Evolutionary conservation across 2,888 invertebrate species (phyloP).

Genomic region (Caenorhabditis drosophilae): DNA sequence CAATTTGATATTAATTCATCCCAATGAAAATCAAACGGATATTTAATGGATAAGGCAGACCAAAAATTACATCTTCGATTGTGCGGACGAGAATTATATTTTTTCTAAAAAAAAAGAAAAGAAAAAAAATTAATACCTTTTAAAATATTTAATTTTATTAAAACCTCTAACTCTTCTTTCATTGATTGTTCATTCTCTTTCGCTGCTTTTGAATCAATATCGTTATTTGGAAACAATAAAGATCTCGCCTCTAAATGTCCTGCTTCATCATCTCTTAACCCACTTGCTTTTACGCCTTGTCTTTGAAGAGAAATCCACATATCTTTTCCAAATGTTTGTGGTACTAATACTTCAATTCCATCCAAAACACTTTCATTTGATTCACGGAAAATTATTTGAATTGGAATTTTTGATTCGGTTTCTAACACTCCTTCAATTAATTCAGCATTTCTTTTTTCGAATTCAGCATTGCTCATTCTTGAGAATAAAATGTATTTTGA

Average conservation of each 20-base stretch:
- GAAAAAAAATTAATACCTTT: conserved; percentile 2
- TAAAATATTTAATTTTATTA: background rate
- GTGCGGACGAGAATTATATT: conserved; percentile 28
- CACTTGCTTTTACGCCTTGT: conserved; percentile 52
- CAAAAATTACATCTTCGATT: conserved; percentile 54
- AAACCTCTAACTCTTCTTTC: conserved; percentile 32
- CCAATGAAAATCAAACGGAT: conserved; percentile 51
- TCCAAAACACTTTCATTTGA: conserved; percentile 21
- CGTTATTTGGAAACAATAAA: conserved; percentile 50
- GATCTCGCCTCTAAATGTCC: conserved; percentile 50
- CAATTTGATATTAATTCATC: conserved; percentile 42
- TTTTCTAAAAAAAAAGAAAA: background rate
- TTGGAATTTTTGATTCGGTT: conserved; percentile 43
- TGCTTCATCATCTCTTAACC: conserved; percentile 51
- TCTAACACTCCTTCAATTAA: conserved; percentile 19
- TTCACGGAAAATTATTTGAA: conserved; percentile 38
- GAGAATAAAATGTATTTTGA: conserved; percentile 3
- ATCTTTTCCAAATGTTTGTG: conserved; percentile 48
- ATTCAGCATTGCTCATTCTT: conserved; percentile 17
- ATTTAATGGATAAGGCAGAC: conserved; percentile 46
- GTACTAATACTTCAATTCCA: conserved; percentile 47
- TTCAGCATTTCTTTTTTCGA: conserved; percentile 24
- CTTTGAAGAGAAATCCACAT: conserved; percentile 61
- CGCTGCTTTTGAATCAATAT: conserved; percentile 44
- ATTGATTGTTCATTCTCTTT: conserved; percentile 18